Base-by-base conservation (phyloP, 1,140 invertebrate species). In the Caenorhabditis latens region DNA sequence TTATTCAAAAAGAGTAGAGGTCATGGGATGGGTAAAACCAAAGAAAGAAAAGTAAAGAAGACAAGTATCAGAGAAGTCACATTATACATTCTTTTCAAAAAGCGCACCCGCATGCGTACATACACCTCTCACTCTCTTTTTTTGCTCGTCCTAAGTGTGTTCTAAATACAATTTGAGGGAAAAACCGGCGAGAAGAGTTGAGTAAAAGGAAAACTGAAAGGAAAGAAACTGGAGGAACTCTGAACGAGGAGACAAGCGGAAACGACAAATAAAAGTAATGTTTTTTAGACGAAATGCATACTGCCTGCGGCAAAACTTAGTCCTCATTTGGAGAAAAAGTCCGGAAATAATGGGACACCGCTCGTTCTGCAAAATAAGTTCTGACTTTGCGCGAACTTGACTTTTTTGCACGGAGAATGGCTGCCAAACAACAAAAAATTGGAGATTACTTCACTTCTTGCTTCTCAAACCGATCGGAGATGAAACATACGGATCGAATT, bases 201-300 rank as follows among this genome's bases (percentile, higher is more conserved):
- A 65, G 40, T 7, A 65, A 40, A 65, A 65, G 8, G 32, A 40
- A 24, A 65, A 9, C 50, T 14, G 11, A 32, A 32, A 14, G n/a
- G 21, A 32, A 63, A 63, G 32, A 24, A 50, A 79, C 71, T 79
- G n/a, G 46, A 50, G 71, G 71, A 79, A 79, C 46, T 53, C 71
- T 13, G 71, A 50, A 79, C 71, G 71, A 79, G 71, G 71, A 79
- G 71, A 79, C 46, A 79, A 79, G 71, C 71, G 46, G 46, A 79
- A 79, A 79, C 46, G 46, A 79, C 71, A 79, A 79, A 79, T 79
- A 79, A 79, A 79, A 79, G 71, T 79, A 79, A 79, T 79, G 71
- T 79, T 79, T 79, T 71, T 79, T 79, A 53, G 71, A n/a, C 46
- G 71, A 79, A 79, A 79, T 79, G 46, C 71, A 79, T 79, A 79